Evolutionary conservation across 2,113 vertebrate species (phyloP).

Genomic region (Typhlomys cinereus): DNA sequence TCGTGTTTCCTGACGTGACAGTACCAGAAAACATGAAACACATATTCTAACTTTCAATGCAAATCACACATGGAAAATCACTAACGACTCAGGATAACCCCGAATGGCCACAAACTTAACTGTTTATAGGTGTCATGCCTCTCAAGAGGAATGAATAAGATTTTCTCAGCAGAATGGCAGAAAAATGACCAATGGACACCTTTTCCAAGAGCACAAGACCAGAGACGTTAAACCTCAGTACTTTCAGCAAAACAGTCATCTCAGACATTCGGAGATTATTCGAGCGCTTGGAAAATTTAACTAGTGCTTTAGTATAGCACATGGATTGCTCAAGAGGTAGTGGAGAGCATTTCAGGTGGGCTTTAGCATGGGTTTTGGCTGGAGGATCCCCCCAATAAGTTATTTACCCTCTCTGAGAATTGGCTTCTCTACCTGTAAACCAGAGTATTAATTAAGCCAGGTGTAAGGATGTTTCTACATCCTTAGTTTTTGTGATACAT

Average conservation of each 20-base stretch:
- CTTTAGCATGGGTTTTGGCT: not conserved
- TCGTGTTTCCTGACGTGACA: not conserved
- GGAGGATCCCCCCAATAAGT: not conserved
- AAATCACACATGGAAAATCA: not conserved
- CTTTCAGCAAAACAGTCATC: not conserved
- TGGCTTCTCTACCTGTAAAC: not conserved
- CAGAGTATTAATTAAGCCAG: rapidly evolving
- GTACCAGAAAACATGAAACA: not conserved
- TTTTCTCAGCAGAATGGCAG: not conserved
- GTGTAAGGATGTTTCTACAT: not conserved
- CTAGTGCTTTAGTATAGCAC: not conserved
- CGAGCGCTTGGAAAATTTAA: not conserved
- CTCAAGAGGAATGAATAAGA: not conserved
- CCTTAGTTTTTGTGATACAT: not conserved
- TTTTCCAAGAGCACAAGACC: not conserved
- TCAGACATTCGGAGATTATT: not conserved
- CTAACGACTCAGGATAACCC: not conserved
- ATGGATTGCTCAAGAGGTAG: not conserved
- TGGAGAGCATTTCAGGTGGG: not conserved
- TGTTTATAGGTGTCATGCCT: not conserved
- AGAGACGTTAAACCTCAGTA: not conserved
- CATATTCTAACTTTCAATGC: not conserved
- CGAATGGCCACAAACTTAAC: not conserved
- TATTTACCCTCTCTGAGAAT: not conserved
- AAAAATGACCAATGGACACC: not conserved